These are phyloP conservation scores for Drosophila busckii DNA, from an alignment of 1,140 invertebrate species.

Conservation along the genomic window DNA sequence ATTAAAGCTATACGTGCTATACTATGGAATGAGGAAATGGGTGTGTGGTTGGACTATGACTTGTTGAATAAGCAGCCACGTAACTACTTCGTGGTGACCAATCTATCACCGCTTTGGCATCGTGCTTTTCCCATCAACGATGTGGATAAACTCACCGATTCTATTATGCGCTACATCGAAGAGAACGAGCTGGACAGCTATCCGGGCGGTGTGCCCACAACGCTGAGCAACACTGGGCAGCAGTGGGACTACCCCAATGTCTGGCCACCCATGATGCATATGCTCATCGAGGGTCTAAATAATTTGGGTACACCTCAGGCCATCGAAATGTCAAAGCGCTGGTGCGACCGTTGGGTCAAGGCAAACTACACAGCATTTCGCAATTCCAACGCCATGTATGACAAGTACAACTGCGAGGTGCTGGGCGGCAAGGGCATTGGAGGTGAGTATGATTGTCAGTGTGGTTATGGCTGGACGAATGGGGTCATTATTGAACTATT, in stretches of 20 bases:
- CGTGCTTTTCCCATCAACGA: slow-evolving; percentile 83
- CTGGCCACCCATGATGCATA: slow-evolving; percentile 93
- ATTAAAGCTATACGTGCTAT: slow-evolving; percentile 81
- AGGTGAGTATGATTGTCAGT: slow-evolving; percentile 91
- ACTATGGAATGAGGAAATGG: slow-evolving; percentile 91
- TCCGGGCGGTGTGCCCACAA: slow-evolving; percentile 88
- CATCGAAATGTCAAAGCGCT: slow-evolving; percentile 84
- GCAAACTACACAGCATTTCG: slow-evolving; percentile 90
- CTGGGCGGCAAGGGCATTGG: slow-evolving; percentile 87
- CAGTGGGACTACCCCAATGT: slow-evolving; percentile 98
- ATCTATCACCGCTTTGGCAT: slow-evolving; percentile 91
- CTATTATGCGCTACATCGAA: slow-evolving; percentile 87
- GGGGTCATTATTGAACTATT: slow-evolving; percentile 90
- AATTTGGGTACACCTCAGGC: slow-evolving; percentile 84
- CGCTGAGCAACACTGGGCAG: slow-evolving; percentile 88
- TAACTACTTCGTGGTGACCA: slow-evolving; percentile 93
- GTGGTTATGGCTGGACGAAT: slow-evolving; percentile 97
- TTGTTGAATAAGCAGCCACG: slow-evolving; percentile 84
- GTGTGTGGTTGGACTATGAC: slow-evolving; percentile 93
- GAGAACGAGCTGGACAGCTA: slow-evolving; percentile 83
- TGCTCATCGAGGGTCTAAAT: slow-evolving; percentile 88
- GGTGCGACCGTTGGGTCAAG: slow-evolving; percentile 89
- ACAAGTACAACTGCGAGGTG: slow-evolving; percentile 89
- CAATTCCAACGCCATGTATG: slow-evolving; percentile 88
- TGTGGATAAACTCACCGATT: slow-evolving; percentile 83